Base-by-base conservation (phyloP, 2,888 invertebrate genomes). In the Megaustenia siamemsis region DNA sequence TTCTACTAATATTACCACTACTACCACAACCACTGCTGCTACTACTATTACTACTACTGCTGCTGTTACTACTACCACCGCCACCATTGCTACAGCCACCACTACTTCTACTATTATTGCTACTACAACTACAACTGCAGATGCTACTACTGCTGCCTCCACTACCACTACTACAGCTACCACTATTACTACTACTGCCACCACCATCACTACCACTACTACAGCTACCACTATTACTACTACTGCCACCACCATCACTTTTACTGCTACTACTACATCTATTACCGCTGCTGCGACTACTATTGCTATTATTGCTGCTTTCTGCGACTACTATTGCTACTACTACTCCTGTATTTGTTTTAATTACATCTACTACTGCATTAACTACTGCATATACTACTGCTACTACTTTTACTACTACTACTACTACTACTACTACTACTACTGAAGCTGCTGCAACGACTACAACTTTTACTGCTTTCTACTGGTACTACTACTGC, bases 341-440 rank as follows among this genome's bases (percentile, higher is more conserved):
- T 49, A 28, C 49, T 45, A 49, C 76, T 76, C 0, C 76, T 76
- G 1, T 12, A 28, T 6, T 10, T n/a, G n/a, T 28, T 10, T 6
- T 28, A 28, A 40, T 28, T 71, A 1, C 71, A 24, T 10, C 40
- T 35, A 40, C 38, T 71, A 38, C 71, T 71, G 4, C 63, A 28
- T 1, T 28, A 28, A 63, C 63, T 12, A 28, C 28, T 63, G 2
- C n/a, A 21, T 12, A 3, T 76, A 76, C 76, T 76, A 5, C 76
- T 45, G 49, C 49, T 76, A n/a, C 76, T 45, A 49, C 76, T 49
- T 4, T 38, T 76, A 0, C 49, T 76, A 49, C 76, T 76, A 76
- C 76, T 76, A 76, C 76, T 60, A 78, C 60, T 78, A 32, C 35
- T 56, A 60, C 60, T 60, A 78, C 78, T 78, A 78, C 63, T 63